These are phyloP conservation scores for Drosophila murphyi DNA, from an alignment of 1,140 invertebrate genomes.

Conservation along the genomic window DNA sequence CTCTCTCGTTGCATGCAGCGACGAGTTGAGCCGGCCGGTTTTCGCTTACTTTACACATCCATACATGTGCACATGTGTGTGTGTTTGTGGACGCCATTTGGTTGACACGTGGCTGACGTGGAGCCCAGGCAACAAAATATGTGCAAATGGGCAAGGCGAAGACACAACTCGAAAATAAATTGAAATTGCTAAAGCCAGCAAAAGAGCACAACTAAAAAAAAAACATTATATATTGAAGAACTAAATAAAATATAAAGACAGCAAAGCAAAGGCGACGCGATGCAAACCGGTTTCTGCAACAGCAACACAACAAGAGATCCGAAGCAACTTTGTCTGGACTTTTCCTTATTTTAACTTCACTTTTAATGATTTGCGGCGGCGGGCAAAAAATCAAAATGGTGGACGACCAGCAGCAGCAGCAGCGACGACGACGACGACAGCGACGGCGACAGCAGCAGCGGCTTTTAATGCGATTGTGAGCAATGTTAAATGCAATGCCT, in stretches of 20 bases:
- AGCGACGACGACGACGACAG: slow-evolving; percentile 20
- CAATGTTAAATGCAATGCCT: slow-evolving; percentile 76
- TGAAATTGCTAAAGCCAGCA: slow-evolving; percentile 56
- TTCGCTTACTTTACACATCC: slow-evolving; percentile 39
- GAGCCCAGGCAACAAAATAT: slow-evolving; percentile 57
- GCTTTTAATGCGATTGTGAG: slow-evolving; percentile 77
- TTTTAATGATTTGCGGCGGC: slow-evolving; percentile 77
- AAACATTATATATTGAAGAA: not conserved
- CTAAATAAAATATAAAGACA: slow-evolving; percentile 35
- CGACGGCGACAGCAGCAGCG: slow-evolving; percentile 45
- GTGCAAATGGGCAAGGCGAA: slow-evolving; percentile 27
- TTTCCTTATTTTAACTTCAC: slow-evolving; percentile 82
- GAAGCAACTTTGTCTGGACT: slow-evolving; percentile 74
- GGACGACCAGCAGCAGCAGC: slow-evolving; percentile 51
- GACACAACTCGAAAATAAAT: slow-evolving; percentile 13
- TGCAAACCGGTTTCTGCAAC: slow-evolving; percentile 66
- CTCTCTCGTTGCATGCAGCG: slow-evolving; percentile 41
- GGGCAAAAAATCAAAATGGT: slow-evolving; percentile 80
- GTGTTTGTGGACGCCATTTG: slow-evolving; percentile 74
- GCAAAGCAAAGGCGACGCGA: slow-evolving; percentile 45
- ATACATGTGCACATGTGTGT: slow-evolving; percentile 20
- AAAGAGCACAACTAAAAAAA: slow-evolving; percentile 32
- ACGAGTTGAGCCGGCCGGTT: slow-evolving; percentile 73
- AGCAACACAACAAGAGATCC: slow-evolving; percentile 31
- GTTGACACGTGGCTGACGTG: slow-evolving; percentile 73